A percentile compares a stretch with the other conserved stretches of the same genome.
These are phyloP conservation scores for Ceratoteleas bidentatus DNA, from an alignment of 1,140 invertebrate species.

Conservation along the genomic window DNA sequence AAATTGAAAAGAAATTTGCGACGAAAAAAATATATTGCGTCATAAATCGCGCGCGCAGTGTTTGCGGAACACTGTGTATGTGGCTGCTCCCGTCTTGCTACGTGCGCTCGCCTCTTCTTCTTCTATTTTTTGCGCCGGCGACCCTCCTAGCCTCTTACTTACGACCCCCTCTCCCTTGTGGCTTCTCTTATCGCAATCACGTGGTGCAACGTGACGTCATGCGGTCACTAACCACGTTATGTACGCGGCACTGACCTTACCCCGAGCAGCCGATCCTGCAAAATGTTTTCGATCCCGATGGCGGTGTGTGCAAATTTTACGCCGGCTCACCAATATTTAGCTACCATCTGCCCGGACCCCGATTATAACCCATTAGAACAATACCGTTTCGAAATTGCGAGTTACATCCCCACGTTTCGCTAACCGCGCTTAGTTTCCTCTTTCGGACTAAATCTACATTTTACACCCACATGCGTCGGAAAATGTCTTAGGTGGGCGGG, in stretches of 20 bases:
- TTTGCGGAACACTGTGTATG: conserved; percentile 59
- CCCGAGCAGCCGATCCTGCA: conserved; percentile 55
- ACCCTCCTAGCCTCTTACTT: conserved; percentile 60
- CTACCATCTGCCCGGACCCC: neutral
- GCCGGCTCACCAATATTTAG: conserved; percentile 16
- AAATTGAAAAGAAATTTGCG: too few relatives aligned
- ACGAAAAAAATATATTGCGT: too few relatives aligned
- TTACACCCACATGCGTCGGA: too few relatives aligned
- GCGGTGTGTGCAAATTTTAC: conserved; percentile 52
- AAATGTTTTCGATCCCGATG: conserved; percentile 65
- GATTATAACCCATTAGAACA: neutral
- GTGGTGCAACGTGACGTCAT: conserved; percentile 64
- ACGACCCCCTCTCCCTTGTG: conserved; percentile 54
- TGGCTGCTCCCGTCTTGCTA: conserved; percentile 55
- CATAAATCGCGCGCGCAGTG: too few relatives aligned
- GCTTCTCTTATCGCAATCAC: conserved; percentile 65
- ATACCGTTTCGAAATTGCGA: too few relatives aligned
- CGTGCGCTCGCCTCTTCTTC: conserved; percentile 50
- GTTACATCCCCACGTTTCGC: too few relatives aligned
- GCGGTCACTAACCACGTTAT: conserved; percentile 68
- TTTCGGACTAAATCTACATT: too few relatives aligned
- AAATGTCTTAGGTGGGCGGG: too few relatives aligned
- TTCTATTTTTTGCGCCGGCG: conserved; percentile 39
- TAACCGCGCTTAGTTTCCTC: too few relatives aligned
- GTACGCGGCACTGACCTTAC: conserved; percentile 67